Evolutionary conservation across 2,797 vertebrate species (phyloP), one percentile per base, ranked within the genome.

Genomic region (Cetoscarus ocellatus): DNA sequence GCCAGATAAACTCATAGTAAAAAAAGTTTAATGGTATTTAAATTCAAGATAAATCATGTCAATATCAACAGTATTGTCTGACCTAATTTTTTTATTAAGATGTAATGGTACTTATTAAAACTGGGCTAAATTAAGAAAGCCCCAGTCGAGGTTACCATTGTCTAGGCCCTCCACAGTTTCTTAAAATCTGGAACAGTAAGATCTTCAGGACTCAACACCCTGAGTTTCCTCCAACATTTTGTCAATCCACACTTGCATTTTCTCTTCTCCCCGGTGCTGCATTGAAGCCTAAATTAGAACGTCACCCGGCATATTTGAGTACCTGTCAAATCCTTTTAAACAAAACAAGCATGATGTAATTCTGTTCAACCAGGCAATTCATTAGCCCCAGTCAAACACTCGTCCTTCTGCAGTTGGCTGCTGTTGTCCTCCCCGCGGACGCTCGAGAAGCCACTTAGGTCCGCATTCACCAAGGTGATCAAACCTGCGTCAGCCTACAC

Each of bases 381-480:
- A 94, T 93, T 93, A 94, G 84, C 75, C 77, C 78, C 3, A 90
- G 86, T 92, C 90, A 86, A 92, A 83, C 87, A 79, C 75, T 58
- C 61, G 80, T 86, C 88, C 86, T 90, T 67, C 83, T 70, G 82
- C 86, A 65, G 80, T 72, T 60, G 50, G 82, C 80, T 82, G 83
- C 88, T 76, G 82, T 55, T 73, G 77, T 83, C 86, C 82, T 91
- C 90, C 90, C 90, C 5, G 59, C 19, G 88, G 91, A 88, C 68
- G 39, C 54, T 4, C 5, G 73, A 69, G 75, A 65, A 86, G 64
- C 80, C 84, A 80, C 81, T 75, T 76, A 77, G 73, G 85, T 90
- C 90, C 83, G 73, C 69, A 53, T 66, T 92, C 91, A 91, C 93
- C 91, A 93, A 93, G 94, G 95, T 94, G 93, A 94, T 93, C 87